Evolutionary conservation across 2,888 invertebrate genomes (phyloP).

Genomic region (Clostera curtula): DNA sequence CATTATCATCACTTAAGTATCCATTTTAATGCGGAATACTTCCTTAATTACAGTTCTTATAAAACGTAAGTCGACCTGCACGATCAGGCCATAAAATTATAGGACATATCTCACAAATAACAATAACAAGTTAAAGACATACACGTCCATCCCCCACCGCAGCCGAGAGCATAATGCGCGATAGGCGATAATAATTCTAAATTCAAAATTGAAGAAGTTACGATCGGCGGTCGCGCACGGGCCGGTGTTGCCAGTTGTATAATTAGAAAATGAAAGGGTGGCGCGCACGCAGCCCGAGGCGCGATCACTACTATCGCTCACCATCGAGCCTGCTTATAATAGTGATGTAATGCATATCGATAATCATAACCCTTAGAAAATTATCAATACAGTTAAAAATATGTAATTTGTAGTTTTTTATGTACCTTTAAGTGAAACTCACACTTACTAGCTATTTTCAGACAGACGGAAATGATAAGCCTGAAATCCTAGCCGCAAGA

Average conservation of each 20-base stretch:
- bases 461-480: too few relatives aligned
- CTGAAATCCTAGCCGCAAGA: too few relatives aligned
- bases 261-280: constrained; percentile 74
- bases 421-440: too few relatives aligned
- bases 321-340: constrained; percentile 45
- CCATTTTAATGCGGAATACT: constrained; percentile 11
- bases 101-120: constrained; percentile 29
- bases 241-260: constrained; percentile 68
- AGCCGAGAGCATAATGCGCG: constrained; percentile 42
- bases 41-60: constrained; percentile 15
- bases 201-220: constrained; percentile 61
- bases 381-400: too few relatives aligned
- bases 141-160: constrained; percentile 36
- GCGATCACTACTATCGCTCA: constrained; percentile 67
- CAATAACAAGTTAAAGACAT: constrained; percentile 41
- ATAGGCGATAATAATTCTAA: constrained; percentile 51
- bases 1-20: constrained; percentile 14
- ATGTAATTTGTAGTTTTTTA: too few relatives aligned
- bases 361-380: constrained; percentile 11
- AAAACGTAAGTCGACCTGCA: constrained; percentile 13
- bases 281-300: constrained; percentile 66
- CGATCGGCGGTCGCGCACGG: constrained; percentile 60
- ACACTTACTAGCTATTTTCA: too few relatives aligned
- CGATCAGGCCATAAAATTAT: constrained; percentile 18
- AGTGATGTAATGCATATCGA: constrained; percentile 37